Evolutionary conservation across 2,113 vertebrate species (phyloP).

Genomic region (Cheilinus undulatus): DNA sequence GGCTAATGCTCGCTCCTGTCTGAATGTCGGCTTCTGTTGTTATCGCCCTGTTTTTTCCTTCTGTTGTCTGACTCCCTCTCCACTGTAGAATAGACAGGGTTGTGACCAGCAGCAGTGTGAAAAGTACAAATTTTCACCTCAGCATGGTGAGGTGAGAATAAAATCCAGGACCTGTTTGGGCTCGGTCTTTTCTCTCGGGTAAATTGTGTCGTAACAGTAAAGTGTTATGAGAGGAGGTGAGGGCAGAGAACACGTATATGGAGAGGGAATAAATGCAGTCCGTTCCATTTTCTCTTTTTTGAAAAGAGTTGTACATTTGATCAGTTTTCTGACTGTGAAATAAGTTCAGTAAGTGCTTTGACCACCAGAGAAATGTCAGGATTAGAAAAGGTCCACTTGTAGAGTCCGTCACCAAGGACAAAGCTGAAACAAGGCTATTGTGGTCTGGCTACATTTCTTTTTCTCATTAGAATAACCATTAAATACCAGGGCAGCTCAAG

Average conservation of each 20-base stretch:
- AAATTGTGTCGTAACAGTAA: slow-evolving; percentile 17
- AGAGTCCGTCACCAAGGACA: slow-evolving; percentile 37
- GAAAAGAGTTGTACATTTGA: slow-evolving; percentile 21
- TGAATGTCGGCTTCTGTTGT: slow-evolving; percentile 53
- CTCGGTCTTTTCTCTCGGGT: slow-evolving; percentile 29
- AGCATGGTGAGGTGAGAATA: slow-evolving; percentile 26
- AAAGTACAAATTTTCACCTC: slow-evolving; percentile 40
- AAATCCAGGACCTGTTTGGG: slow-evolving; percentile 53
- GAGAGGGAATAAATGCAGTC: slow-evolving; percentile 12
- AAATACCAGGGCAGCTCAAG: slow-evolving; percentile 43
- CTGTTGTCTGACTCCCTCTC: slow-evolving; percentile 21
- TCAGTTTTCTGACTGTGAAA: slow-evolving; percentile 37
- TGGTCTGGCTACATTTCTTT: slow-evolving; percentile 34
- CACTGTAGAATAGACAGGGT: slow-evolving; percentile 16
- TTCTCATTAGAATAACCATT: slow-evolving; percentile 60
- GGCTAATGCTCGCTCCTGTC: slow-evolving; percentile 59
- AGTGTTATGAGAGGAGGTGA: slow-evolving; percentile 17
- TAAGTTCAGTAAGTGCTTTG: slow-evolving; percentile 7
- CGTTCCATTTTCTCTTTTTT: slow-evolving; percentile 23
- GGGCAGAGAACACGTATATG: slow-evolving; percentile 18
- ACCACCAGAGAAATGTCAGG: slow-evolving; percentile 2
- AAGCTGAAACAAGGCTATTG: slow-evolving; percentile 26
- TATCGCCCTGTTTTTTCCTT: slow-evolving; percentile 34
- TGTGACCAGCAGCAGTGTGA: slow-evolving; percentile 47
- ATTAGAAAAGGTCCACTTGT: slow-evolving; percentile 20